Conservation (phyloP, 2,888 invertebrate species). For the Latrodectus hesperus region DNA sequence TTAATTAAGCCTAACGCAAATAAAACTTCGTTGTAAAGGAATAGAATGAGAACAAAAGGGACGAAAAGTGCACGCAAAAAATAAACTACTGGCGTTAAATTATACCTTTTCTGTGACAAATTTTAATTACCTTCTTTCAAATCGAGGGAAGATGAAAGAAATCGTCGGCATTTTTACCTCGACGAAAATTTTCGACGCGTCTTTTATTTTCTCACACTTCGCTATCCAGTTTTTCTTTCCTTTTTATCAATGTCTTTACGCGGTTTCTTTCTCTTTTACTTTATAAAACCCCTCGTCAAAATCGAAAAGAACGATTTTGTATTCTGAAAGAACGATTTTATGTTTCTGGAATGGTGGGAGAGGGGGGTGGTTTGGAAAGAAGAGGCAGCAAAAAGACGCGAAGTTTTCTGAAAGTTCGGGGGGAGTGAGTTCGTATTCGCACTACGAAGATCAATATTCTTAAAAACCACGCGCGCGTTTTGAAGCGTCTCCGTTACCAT, state of each 20-base stretch:
- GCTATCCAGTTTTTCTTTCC: constrained; percentile 25
- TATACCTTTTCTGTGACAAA: neutral
- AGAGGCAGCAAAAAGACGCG: constrained; percentile 37
- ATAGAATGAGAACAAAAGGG: neutral
- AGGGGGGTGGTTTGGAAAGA: neutral
- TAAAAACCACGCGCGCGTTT: constrained; percentile 61
- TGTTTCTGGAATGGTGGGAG: neutral
- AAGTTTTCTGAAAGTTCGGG: constrained; percentile 57
- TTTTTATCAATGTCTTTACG: constrained; percentile 13
- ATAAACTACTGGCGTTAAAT: neutral
- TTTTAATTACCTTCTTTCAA: constrained; percentile 3
- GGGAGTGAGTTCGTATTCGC: constrained; percentile 14
- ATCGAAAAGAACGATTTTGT: constrained; percentile 52
- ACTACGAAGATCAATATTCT: constrained; percentile 53
- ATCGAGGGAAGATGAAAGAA: neutral
- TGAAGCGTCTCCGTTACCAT: constrained; percentile 51
- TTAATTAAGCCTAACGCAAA: neutral
- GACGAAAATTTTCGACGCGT: constrained; percentile 18
- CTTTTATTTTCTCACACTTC: constrained; percentile 57
- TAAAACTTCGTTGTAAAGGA: neutral
- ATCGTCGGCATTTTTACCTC: neutral
- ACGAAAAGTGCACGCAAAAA: neutral
- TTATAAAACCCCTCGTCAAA: constrained; percentile 3
- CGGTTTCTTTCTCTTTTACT: neutral
- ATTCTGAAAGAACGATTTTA: constrained; percentile 35